A percentile compares a stretch with the other conserved stretches of the same genome.
Conservation (phyloP, 2,113 vertebrate genomes). For the Vanacampus margaritifer region DNA sequence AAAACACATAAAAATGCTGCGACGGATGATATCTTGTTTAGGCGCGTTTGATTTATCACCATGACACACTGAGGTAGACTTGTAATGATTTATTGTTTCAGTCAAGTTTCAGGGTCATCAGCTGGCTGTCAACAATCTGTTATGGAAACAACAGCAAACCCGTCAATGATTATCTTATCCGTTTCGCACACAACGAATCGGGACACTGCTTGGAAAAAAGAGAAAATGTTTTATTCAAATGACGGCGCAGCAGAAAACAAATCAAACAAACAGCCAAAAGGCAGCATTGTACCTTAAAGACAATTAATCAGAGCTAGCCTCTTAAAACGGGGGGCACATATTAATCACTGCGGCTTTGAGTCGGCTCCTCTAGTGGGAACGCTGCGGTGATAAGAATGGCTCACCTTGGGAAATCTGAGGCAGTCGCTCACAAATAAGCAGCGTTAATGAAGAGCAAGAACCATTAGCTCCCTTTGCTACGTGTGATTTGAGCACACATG, state of each 20-base stretch:
- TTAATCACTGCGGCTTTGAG: conserved; percentile 67
- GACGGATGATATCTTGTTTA: conserved; percentile 42
- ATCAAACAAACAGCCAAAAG: conserved; percentile 69
- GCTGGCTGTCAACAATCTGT: conserved; percentile 69
- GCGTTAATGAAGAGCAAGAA: conserved; percentile 73
- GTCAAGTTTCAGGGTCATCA: conserved; percentile 71
- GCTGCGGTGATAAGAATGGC: conserved; percentile 56
- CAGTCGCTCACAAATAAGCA: conserved; percentile 70
- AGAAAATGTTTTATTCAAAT: conserved; percentile 69
- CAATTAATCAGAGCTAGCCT: conserved; percentile 74
- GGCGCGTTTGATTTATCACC: conserved; percentile 68
- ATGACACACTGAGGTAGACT: conserved; percentile 59
- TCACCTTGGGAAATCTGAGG: conserved; percentile 71
- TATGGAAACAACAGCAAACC: conserved; percentile 61
- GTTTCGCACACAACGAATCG: conserved; percentile 54
- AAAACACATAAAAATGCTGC: conserved; percentile 44
- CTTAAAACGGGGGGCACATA: conserved; percentile 61
- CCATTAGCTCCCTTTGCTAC: conserved; percentile 59
- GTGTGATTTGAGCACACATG: conserved; percentile 63
- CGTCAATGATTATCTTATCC: conserved; percentile 72
- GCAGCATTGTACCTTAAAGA: conserved; percentile 67
- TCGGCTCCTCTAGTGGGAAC: conserved; percentile 49
- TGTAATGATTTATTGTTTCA: conserved; percentile 74
- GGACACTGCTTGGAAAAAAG: conserved; percentile 42
- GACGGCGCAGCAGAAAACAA: conserved; percentile 36